These are phyloP conservation scores for Steatocranus sp. DNA, from an alignment of 2,797 vertebrate species.

Conservation along the genomic window DNA sequence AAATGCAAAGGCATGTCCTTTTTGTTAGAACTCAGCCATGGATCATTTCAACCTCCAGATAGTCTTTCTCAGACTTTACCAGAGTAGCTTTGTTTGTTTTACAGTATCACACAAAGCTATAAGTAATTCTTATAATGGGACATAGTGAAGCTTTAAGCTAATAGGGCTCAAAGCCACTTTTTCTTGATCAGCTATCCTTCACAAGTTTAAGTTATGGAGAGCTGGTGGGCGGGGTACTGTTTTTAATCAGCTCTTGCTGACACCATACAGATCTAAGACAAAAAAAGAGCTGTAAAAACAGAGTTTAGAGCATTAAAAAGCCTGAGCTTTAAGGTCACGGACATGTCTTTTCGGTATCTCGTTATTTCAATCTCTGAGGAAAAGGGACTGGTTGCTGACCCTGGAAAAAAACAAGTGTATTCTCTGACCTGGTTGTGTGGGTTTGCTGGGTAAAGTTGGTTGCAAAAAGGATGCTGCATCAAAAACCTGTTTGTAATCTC, in stretches of 20 bases:
- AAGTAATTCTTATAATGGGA: background rate
- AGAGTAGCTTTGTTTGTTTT: background rate
- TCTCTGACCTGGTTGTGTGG: background rate
- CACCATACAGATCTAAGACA: background rate
- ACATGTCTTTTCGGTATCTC: background rate
- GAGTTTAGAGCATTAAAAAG: background rate
- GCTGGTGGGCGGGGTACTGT: background rate
- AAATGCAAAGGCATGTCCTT: background rate
- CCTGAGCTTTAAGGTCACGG: background rate
- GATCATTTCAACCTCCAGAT: background rate
- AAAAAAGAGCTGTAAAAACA: background rate
- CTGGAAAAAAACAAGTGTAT: background rate
- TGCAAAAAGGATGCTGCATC: background rate
- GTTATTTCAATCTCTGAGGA: accelerated
- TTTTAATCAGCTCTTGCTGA: background rate
- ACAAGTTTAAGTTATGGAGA: background rate
- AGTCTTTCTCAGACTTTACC: background rate
- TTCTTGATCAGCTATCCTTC: background rate
- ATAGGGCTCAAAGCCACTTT: accelerated
- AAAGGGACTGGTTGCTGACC: background rate
- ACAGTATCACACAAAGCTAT: background rate
- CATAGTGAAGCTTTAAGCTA: background rate
- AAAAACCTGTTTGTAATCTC: background rate
- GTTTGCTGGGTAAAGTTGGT: background rate
- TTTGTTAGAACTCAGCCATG: background rate